Percentiles rank a stretch among this genome's conserved stretches.
phyloP scores from a whole-genome alignment of 2,888 invertebrate genomes.

The Vanessa cardui region DNA sequence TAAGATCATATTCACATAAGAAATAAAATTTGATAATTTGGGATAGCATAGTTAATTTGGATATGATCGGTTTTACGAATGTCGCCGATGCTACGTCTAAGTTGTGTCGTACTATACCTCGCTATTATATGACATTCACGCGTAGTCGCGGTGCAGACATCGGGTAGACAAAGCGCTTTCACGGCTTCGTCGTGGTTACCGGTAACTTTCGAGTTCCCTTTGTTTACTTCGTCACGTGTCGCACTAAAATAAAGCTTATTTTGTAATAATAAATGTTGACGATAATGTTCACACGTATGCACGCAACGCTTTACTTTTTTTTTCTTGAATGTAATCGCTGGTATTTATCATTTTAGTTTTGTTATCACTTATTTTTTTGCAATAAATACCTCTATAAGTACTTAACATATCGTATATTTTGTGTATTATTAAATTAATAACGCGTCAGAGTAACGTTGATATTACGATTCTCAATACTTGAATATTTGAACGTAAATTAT shows the following conservation, averaged over 20 bases:
- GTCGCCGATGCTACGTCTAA: no score
- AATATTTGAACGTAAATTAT: background rate
- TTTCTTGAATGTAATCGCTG: background rate
- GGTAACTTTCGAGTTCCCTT: constrained; percentile 23
- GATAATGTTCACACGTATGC: background rate
- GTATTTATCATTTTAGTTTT: background rate
- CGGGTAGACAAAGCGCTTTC: constrained; percentile 47
- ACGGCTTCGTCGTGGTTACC: constrained; percentile 21
- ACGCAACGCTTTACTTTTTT: background rate
- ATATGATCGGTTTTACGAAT: no score
- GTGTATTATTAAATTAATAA: no score
- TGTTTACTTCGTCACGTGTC: constrained; percentile 32
- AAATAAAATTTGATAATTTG: no score
- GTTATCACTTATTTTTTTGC: background rate
- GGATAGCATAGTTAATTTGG: no score
- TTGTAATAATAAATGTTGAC: background rate
- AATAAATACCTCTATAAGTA: background rate
- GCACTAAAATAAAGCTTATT: constrained; percentile 1
- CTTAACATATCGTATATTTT: no score
- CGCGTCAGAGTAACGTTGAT: no score
- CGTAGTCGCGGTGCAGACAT: constrained; percentile 60
- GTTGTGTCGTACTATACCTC: no score
- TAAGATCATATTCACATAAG: no score
- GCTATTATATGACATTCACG: constrained; percentile 58
- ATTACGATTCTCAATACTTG: no score